Percentiles rank a stretch among this genome's conserved stretches.
Evolutionary conservation across 92 coral and sea anemone species (phyloP).

Genomic region (Phenganax subtilis): DNA sequence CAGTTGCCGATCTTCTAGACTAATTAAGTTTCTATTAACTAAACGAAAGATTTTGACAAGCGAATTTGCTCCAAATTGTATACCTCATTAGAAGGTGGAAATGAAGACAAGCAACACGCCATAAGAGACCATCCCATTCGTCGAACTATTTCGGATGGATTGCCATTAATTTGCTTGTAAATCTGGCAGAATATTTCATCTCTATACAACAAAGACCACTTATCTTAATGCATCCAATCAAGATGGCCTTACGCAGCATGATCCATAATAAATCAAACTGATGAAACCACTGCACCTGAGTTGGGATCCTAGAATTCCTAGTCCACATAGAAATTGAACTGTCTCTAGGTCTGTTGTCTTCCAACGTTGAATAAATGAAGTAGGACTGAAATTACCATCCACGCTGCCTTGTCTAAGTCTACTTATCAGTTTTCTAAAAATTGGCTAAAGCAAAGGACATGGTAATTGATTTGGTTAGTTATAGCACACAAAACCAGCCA

Average conservation of each 20-base stretch:
- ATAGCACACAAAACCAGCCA: not conserved
- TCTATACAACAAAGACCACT: slow-evolving; percentile 11
- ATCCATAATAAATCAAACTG: not conserved
- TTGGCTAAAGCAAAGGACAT: slow-evolving; percentile 3
- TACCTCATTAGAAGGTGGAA: slow-evolving; percentile 77
- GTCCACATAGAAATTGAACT: slow-evolving; percentile 69
- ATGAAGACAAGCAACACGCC: slow-evolving; percentile 70
- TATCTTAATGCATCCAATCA: not conserved
- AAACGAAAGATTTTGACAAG: not conserved
- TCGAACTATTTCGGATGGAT: slow-evolving; percentile 55
- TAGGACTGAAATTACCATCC: slow-evolving; percentile 23
- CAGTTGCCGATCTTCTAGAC: not conserved
- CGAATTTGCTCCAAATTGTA: not conserved
- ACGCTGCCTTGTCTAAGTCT: slow-evolving; percentile 20
- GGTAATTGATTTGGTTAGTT: not conserved
- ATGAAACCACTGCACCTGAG: slow-evolving; percentile 52
- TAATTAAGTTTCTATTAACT: not conserved
- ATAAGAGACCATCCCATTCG: slow-evolving; percentile 78
- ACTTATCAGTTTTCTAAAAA: slow-evolving; percentile 26
- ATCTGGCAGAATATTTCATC: slow-evolving; percentile 93
- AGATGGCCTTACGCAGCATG: not conserved
- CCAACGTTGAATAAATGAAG: slow-evolving; percentile 10
- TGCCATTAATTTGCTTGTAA: slow-evolving; percentile 68
- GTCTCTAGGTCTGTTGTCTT: slow-evolving; percentile 51
- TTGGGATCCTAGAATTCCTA: slow-evolving; percentile 64